These are phyloP conservation scores for Pantherophis guttatus DNA, from an alignment of 2,113 vertebrate genomes.

Conservation along the genomic window DNA sequence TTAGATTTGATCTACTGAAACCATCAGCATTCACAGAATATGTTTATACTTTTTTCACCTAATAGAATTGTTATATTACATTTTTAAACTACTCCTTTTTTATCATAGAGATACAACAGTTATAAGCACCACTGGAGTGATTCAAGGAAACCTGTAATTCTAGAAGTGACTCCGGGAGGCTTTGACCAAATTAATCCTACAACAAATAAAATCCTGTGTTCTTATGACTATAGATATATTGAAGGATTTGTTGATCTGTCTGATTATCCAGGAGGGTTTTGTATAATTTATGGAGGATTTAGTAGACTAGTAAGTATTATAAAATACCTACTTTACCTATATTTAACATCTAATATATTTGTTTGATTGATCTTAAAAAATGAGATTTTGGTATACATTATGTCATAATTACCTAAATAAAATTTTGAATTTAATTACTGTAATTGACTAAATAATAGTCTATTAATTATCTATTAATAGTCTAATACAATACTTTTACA, in stretches of 20 bases:
- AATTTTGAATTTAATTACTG: background rate
- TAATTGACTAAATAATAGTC: too few relatives aligned
- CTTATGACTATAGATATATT: constrained; percentile 97
- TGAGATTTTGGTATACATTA: background rate
- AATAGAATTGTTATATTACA: background rate
- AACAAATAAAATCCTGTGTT: constrained; percentile 92
- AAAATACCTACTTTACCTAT: background rate
- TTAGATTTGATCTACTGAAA: background rate
- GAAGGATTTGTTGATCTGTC: constrained; percentile 94
- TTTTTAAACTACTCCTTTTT: constrained; percentile 25
- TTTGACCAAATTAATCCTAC: constrained; percentile 94
- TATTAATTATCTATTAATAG: background rate
- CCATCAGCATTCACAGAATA: background rate
- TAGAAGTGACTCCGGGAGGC: constrained; percentile 96
- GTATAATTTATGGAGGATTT: constrained; percentile 94
- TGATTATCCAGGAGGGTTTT: constrained; percentile 95
- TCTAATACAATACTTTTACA: background rate
- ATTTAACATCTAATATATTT: background rate
- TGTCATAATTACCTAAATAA: background rate
- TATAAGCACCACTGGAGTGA: constrained; percentile 99
- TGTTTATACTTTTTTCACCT: background rate
- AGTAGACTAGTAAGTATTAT: constrained; percentile 85
- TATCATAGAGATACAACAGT: constrained; percentile 89
- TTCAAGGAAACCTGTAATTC: constrained; percentile 78
- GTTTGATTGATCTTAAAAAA: background rate